A percentile compares a stretch with the other conserved stretches of the same genome.
These are phyloP conservation scores for Metaphire vulgaris DNA, from an alignment of 1,140 invertebrate species.

Conservation along the genomic window DNA sequence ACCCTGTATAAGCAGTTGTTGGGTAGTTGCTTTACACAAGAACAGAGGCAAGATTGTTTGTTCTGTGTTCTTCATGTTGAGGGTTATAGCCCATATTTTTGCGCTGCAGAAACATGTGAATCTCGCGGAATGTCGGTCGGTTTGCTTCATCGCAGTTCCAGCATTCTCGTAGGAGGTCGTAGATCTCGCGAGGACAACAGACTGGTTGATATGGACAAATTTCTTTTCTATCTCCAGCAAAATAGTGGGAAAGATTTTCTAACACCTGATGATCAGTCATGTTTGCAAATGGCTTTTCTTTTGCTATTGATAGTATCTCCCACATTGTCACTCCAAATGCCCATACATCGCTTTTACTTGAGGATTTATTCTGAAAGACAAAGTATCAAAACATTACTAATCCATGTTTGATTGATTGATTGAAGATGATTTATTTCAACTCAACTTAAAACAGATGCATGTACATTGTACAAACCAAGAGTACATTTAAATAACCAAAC, in stretches of 20 bases:
- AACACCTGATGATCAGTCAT: slow-evolving; percentile 71
- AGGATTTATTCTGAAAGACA: background rate
- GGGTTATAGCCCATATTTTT: slow-evolving; percentile 67
- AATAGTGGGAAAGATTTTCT: slow-evolving; percentile 53
- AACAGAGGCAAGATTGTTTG: no score
- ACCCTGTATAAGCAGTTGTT: no score
- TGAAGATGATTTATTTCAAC: no score
- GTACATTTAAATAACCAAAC: no score
- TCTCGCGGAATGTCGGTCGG: slow-evolving; percentile 75
- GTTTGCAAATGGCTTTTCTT: slow-evolving; percentile 73
- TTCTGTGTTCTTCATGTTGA: background rate
- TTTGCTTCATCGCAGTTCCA: slow-evolving; percentile 71
- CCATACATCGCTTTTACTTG: slow-evolving; percentile 74
- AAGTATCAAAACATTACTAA: no score
- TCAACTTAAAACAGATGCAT: no score
- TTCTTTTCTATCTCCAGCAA: background rate
- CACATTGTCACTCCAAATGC: slow-evolving; percentile 80
- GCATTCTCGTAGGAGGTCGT: slow-evolving; percentile 85
- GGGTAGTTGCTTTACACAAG: no score
- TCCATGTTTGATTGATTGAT: no score
- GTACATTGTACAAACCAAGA: no score
- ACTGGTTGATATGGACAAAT: background rate
- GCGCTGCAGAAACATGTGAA: slow-evolving; percentile 76
- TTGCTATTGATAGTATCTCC: slow-evolving; percentile 78
- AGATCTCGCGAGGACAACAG: slow-evolving; percentile 47